A percentile compares a stretch with the other conserved stretches of the same genome.
Conservation (phyloP, 2,797 vertebrate species). For the Stomatorhinus walkeri region DNA sequence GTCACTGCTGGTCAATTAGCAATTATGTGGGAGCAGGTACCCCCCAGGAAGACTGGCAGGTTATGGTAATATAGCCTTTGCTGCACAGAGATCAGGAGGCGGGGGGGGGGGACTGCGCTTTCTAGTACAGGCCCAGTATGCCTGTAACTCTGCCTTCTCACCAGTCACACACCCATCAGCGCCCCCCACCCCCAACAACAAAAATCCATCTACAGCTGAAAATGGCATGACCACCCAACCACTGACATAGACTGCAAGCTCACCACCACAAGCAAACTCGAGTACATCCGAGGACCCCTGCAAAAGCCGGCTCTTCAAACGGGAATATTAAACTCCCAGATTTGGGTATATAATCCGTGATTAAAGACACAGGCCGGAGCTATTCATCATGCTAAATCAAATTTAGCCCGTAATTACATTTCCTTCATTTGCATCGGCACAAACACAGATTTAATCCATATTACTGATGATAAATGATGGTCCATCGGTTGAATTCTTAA, state of each 20-base stretch:
- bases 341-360: background rate
- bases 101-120: background rate
- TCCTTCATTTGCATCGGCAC: slow-evolving; percentile 64
- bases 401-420: slow-evolving; percentile 65
- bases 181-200: background rate
- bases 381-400: slow-evolving; percentile 58
- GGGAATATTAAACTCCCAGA: slow-evolving; percentile 10
- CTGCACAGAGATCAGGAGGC: background rate
- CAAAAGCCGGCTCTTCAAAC: background rate
- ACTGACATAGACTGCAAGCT: background rate
- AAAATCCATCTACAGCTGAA: background rate
- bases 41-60: background rate
- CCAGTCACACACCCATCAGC: background rate
- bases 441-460: slow-evolving; percentile 55
- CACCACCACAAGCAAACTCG: background rate
- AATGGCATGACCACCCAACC: background rate
- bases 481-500: slow-evolving; percentile 35
- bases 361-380: slow-evolving; percentile 36
- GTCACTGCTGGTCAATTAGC: background rate
- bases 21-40: background rate
- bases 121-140: background rate
- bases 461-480: slow-evolving; percentile 54
- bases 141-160: background rate
- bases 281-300: background rate
- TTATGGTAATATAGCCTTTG: background rate